These are phyloP conservation scores for Notiomystis cincta DNA, from an alignment of 2,113 vertebrate genomes.

Conservation along the genomic window DNA sequence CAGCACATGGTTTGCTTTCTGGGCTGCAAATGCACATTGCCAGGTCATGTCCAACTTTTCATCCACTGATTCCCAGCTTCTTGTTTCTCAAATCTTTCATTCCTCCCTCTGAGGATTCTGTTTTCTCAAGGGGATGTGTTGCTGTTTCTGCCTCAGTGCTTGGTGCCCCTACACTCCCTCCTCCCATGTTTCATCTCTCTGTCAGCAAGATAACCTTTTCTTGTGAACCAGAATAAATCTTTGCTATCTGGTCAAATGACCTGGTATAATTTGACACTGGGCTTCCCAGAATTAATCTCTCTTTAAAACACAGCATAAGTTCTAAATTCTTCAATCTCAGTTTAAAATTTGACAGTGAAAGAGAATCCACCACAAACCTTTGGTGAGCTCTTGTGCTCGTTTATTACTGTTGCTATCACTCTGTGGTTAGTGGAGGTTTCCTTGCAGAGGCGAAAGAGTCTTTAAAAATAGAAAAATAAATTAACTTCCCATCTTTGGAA, in stretches of 20 bases:
- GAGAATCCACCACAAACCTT: not conserved
- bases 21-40: not conserved
- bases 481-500: not conserved
- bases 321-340: not conserved
- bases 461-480: not conserved
- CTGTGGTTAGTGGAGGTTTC: not conserved
- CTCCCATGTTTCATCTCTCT: not conserved
- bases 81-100: not conserved
- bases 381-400: not conserved
- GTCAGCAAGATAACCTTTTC: not conserved
- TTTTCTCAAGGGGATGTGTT: not conserved
- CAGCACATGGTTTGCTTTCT: not conserved
- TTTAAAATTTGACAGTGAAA: not conserved
- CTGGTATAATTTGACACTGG: not conserved
- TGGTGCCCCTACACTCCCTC: not conserved
- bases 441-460: rapidly evolving
- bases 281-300: not conserved
- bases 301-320: not conserved
- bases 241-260: not conserved
- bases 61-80: not conserved
- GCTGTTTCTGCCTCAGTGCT: not conserved
- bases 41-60: rapidly evolving
- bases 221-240: not conserved
- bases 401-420: not conserved
- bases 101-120: not conserved